Evolutionary conservation across 1,140 invertebrate genomes (phyloP), one percentile per base, ranked within the genome.

Genomic region (Megalopta genalis): DNA sequence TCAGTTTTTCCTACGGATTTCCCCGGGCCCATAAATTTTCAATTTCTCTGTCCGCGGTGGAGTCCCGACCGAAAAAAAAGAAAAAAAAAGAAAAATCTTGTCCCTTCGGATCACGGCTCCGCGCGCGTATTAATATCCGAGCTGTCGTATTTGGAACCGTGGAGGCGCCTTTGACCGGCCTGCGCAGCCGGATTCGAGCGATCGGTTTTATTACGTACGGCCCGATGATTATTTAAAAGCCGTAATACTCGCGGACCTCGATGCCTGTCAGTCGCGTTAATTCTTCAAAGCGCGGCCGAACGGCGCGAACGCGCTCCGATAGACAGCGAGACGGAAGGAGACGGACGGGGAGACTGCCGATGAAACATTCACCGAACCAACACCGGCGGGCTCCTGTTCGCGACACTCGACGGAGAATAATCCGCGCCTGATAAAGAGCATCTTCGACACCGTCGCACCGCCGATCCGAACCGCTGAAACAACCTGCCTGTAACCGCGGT

Each of bases 131-230:
- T 66, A 66, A 66, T 66, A 66, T 46, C 39, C 64, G 23, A 23
- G 54, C 64, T 46, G 64, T 66, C 37, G 64, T 66, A 66, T 46
- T 46, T 66, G 64, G 39, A 66, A 46, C 64, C n/a, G 64, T 21
- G 1, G 39, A 10, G 12, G 39, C 64, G 64, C 64, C 64, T 66
- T 66, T 66, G 64, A 66, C 39, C 8, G 60, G 60, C 16, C 21
- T 27, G 60, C 18, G 27, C 16, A 37, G 18, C 60, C 60, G 63
- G 37, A 42, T 42, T 23, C 39, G 9, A 65, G 1, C 63, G 39
- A 66, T 46, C 64, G 64, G 39, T 49, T 66, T 66, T 66, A 66
- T 46, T 46, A 66, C 64, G 39, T 66, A 66, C 21, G 64, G 23
- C 39, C 12, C 39, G 39, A 39, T 46, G 39, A 66, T n/a, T 66